These are phyloP conservation scores for Catharus bicknelli DNA, from an alignment of 2,113 vertebrate species.

Conservation along the genomic window DNA sequence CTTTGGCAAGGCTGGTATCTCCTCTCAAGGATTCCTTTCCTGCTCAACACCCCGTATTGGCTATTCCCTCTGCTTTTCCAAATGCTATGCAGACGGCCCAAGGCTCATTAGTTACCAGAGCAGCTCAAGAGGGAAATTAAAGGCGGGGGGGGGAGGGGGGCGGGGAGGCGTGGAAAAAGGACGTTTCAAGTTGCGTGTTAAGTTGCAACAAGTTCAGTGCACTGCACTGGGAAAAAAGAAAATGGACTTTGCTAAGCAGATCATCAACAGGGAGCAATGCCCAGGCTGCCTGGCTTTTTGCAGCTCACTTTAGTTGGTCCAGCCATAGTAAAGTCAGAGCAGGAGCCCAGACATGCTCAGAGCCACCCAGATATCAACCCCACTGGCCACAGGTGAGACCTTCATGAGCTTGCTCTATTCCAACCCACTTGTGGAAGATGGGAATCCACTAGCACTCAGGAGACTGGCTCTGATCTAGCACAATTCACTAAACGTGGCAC, in stretches of 20 bases:
- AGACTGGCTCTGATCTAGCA: accelerated
- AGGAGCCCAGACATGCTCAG: neutral
- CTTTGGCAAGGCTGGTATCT: neutral
- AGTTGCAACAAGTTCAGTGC: neutral
- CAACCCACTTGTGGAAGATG: accelerated
- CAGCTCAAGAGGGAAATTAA: neutral
- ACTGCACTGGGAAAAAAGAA: neutral
- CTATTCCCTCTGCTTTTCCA: neutral
- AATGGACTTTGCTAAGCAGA: neutral
- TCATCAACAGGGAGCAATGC: accelerated
- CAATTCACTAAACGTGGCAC: accelerated
- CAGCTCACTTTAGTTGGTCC: neutral
- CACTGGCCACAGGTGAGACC: accelerated
- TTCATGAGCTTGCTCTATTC: neutral
- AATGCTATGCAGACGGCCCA: neutral
- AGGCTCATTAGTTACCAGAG: neutral
- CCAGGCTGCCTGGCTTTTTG: neutral
- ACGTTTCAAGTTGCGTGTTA: neutral
- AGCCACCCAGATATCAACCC: neutral
- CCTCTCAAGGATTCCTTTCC: neutral
- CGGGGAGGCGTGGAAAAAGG: accelerated
- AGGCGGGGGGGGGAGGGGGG: accelerated
- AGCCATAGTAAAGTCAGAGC: neutral
- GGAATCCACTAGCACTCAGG: accelerated
- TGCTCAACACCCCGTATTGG: neutral